These are phyloP conservation scores for Enteromius mattozi DNA, from an alignment of 2,797 vertebrate genomes.

Conservation along the genomic window DNA sequence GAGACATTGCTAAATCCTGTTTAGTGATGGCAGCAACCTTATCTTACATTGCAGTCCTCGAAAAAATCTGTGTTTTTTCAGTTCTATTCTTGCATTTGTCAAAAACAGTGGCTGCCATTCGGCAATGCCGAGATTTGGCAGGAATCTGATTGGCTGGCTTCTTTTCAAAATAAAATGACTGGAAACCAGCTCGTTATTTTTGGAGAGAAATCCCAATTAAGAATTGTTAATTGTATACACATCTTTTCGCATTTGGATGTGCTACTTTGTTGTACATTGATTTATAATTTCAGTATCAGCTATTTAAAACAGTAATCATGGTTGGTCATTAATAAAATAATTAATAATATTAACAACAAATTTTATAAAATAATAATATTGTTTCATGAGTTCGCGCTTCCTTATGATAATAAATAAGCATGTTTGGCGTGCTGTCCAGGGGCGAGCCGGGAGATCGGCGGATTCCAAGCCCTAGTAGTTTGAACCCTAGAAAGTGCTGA, in stretches of 20 bases:
- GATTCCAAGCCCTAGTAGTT: too few species aligned
- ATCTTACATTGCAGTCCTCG: background rate
- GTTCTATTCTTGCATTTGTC: background rate
- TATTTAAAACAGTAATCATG: background rate
- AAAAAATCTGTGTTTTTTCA: background rate
- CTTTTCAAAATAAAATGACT: background rate
- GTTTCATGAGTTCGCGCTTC: too few species aligned
- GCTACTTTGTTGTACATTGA: background rate
- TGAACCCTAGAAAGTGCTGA: too few species aligned
- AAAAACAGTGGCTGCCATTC: background rate
- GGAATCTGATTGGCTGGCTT: background rate
- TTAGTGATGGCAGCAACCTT: background rate
- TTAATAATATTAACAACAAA: background rate
- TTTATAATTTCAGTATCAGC: background rate
- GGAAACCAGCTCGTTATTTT: background rate
- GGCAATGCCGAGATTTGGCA: background rate
- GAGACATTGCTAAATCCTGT: background rate
- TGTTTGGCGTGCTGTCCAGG: too few species aligned
- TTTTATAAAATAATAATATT: background rate
- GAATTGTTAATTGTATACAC: background rate
- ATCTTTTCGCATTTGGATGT: background rate
- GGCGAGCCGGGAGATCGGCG: too few species aligned
- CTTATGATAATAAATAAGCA: too few species aligned
- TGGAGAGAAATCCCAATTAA: background rate
- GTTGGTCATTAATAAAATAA: background rate